Percentiles rank a stretch among this genome's conserved stretches.
Conservation (phyloP, 2,888 invertebrate genomes). For the Salticus scenicus region DNA sequence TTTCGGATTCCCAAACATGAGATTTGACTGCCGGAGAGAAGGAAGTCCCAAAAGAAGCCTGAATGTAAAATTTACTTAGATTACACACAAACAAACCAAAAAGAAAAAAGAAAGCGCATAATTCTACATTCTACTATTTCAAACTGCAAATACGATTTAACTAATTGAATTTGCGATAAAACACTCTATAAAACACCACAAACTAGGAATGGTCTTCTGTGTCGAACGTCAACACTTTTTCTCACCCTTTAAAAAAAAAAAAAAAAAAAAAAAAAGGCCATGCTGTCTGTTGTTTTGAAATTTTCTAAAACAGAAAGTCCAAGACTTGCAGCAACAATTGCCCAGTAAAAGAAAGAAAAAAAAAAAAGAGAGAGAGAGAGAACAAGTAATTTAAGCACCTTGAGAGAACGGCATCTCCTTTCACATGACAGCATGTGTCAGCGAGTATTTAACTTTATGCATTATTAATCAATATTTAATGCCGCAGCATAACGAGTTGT, state of each 20-base stretch:
- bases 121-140: no score
- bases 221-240: background rate
- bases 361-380: background rate
- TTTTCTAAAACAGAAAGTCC: background rate
- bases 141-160: background rate
- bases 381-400: constrained; percentile 18
- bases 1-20: no score
- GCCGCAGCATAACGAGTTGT: constrained; percentile 17
- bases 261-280: no score
- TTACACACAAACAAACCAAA: no score
- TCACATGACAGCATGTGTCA: constrained; percentile 44
- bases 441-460: constrained; percentile 41
- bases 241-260: background rate
- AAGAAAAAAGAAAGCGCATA: no score
- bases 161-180: background rate
- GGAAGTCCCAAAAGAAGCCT: no score
- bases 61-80: no score
- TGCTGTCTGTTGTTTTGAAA: background rate
- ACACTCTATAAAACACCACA: background rate
- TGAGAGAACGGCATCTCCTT: background rate
- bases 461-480: constrained; percentile 61
- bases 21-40: no score
- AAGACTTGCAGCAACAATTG: background rate
- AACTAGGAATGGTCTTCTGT: background rate
- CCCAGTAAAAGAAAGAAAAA: background rate